phyloP scores from a whole-genome alignment of 1,140 invertebrate species.

The Papilio polyxenes region DNA sequence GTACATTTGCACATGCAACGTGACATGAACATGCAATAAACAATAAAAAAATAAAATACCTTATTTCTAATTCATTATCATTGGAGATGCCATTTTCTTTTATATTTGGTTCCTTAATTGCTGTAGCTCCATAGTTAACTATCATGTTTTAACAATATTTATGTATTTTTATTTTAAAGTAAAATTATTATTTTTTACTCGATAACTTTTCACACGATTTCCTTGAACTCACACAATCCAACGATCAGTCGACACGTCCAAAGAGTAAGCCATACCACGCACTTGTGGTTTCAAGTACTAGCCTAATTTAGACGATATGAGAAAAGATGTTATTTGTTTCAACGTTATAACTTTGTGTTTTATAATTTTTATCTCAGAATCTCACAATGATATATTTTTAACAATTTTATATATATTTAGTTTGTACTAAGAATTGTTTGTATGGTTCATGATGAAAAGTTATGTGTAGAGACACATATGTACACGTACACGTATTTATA shows the following conservation, averaged over 20 bases:
- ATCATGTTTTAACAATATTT: conserved; percentile 9
- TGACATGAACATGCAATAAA: background rate
- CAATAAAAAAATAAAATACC: conserved; percentile 16
- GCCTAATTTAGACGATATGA: conserved; percentile 26
- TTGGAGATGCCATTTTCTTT: conserved; percentile 13
- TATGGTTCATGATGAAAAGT: background rate
- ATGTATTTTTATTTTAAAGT: background rate
- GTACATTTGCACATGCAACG: background rate
- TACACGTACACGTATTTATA: background rate
- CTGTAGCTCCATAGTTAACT: conserved; percentile 31
- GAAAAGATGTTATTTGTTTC: conserved; percentile 13
- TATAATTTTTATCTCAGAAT: background rate
- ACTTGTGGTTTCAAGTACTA: conserved; percentile 26
- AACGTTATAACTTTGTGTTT: no score
- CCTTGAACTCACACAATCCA: background rate
- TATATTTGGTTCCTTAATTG: conserved; percentile 6
- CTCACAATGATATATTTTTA: background rate
- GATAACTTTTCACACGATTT: background rate
- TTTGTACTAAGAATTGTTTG: background rate
- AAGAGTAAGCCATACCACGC: conserved; percentile 26
- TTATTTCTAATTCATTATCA: conserved; percentile 34
- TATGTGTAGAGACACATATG: background rate
- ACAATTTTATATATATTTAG: background rate
- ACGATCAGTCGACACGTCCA: conserved; percentile 30
- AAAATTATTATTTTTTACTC: background rate